A percentile compares a stretch with the other conserved stretches of the same genome.
These are phyloP conservation scores for Drepana falcataria DNA, from an alignment of 2,888 invertebrate genomes.

Conservation along the genomic window DNA sequence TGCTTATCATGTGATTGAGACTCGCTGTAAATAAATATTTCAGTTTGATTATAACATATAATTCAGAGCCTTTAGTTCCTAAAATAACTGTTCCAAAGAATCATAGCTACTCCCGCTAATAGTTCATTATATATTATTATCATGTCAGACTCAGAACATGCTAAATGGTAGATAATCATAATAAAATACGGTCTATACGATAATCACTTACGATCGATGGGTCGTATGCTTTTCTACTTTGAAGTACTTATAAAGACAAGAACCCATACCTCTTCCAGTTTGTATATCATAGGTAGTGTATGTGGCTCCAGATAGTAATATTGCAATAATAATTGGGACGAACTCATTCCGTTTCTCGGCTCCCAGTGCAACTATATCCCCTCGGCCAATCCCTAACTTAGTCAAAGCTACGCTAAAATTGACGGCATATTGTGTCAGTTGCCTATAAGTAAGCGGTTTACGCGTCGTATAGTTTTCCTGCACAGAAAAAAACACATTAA, in stretches of 20 bases:
- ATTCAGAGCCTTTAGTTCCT: too few relatives aligned
- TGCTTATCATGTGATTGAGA: conserved; percentile 80
- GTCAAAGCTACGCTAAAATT: conserved; percentile 71
- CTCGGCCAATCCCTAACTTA: conserved; percentile 62
- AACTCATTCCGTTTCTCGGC: conserved; percentile 80
- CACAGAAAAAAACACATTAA: neutral
- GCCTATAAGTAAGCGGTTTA: conserved; percentile 67
- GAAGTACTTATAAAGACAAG: too few relatives aligned
- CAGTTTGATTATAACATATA: too few relatives aligned
- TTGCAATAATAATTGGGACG: conserved; percentile 70
- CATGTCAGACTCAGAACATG: too few relatives aligned
- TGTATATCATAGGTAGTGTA: conserved; percentile 47
- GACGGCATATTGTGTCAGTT: conserved; percentile 73
- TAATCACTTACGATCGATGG: too few relatives aligned
- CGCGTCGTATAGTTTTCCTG: conserved; percentile 77
- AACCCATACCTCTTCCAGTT: conserved; percentile 42
- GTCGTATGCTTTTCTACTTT: too few relatives aligned
- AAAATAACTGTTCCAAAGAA: too few relatives aligned
- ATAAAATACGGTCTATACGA: too few relatives aligned
- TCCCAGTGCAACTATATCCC: conserved; percentile 78
- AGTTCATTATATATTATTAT: too few relatives aligned
- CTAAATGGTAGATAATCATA: too few relatives aligned
- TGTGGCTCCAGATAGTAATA: conserved; percentile 60
- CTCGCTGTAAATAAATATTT: too few relatives aligned
- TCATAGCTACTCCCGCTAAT: too few relatives aligned